Percentiles rank a stretch among this genome's conserved stretches.
Conservation (phyloP, 2,113 vertebrate genomes). For the Fulmarus glacialis region DNA sequence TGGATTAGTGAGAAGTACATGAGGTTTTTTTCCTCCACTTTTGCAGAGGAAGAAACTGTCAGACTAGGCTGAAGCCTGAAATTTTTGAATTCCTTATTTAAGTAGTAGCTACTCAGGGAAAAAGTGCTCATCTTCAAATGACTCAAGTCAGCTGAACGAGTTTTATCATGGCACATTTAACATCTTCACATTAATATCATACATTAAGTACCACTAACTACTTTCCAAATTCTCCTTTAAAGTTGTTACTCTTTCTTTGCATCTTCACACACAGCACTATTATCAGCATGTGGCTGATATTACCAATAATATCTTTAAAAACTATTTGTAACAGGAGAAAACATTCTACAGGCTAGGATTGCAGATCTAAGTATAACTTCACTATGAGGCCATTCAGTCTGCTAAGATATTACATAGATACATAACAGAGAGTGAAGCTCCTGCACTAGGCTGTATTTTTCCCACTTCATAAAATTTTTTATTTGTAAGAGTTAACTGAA, state of each 20-base stretch:
- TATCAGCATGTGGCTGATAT: not conserved
- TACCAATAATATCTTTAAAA: not conserved
- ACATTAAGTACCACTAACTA: not conserved
- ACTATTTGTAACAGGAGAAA: not conserved
- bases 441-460: not conserved
- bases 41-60: not conserved
- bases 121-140: not conserved
- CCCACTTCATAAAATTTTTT: not conserved
- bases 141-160: not conserved
- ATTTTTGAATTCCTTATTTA: not conserved
- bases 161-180: not conserved
- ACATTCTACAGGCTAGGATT: not conserved
- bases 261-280: not conserved
- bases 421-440: not conserved
- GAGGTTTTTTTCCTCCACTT: not conserved
- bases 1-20: not conserved
- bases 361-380: not conserved
- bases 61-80: not conserved
- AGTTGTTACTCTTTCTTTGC: not conserved
- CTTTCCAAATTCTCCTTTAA: not conserved
- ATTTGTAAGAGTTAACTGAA: not conserved
- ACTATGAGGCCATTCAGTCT: not conserved
- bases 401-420: not conserved
- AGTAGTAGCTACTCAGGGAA: not conserved
- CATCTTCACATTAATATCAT: not conserved